Evolutionary conservation across 2,113 vertebrate genomes (phyloP), one percentile per base, ranked within the genome.

Genomic region (Corydoras maculifer): DNA sequence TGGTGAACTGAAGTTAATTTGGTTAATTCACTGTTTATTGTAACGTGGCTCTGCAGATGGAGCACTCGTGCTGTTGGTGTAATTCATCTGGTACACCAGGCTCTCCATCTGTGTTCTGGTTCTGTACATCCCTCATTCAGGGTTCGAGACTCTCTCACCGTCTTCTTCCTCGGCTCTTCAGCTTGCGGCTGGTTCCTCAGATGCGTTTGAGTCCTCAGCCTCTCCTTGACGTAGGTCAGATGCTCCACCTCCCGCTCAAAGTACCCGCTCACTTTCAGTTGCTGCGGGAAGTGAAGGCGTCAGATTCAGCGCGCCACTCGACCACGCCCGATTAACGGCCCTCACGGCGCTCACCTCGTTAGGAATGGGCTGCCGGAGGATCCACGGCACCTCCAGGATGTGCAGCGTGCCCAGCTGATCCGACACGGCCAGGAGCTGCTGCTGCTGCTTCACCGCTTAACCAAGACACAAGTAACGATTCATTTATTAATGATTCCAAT

Each of bases 381-480:
- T 81, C 87, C 90, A 91, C 29, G 92, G 91, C 73, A 97, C 87
- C 84, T 94, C 89, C 69, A 97, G 86, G 80, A 98, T 80, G 69
- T 88, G 90, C 54, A 97, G 82, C 3, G 89, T 87, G 66, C 94
- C 94, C 53, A 86, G 83, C 51, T 90, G 84, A 48, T 98, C 94
- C 18, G 89, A 88, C 70, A 94, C 81, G 0, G 94, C 92, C 84
- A 98, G 77, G 78, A 95, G 88, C 64, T 98, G 91, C 78, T 95
- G 88, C 64, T 98, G 91, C 78, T 95, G 91, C 80, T 90, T 92
- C 55, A 86, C 93, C 91, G 64, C 62, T 65, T 43, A 8, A 15
- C 53, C 67, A 2, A 13, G 50, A 68, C 32, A 9, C 10, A 14
- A 61, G 35, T 61, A 54, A 64, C 12, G 11, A 43, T 43, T 2